A percentile compares a stretch with the other conserved stretches of the same genome.
Evolutionary conservation across 1,140 invertebrate species (phyloP).

Genomic region (Neodiprion pinetum): DNA sequence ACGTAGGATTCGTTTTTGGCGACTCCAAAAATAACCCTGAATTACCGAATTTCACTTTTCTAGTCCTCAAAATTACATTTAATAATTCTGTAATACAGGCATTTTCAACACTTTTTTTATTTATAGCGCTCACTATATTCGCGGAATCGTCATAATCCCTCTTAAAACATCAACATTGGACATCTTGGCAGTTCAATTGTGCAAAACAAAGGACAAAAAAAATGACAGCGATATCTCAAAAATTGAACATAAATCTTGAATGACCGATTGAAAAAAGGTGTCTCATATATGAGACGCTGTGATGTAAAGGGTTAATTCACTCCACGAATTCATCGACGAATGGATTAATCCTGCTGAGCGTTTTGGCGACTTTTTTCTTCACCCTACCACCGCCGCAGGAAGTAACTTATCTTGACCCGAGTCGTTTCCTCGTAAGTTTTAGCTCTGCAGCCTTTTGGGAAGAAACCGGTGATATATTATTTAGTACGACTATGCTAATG

Average conservation of each 20-base stretch:
- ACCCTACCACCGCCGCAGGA: constrained; percentile 33
- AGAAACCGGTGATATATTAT: constrained; percentile 43
- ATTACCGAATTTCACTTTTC: too few species aligned
- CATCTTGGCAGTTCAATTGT: not conserved
- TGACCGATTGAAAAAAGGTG: not conserved
- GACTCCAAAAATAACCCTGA: too few species aligned
- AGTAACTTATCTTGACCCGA: constrained; percentile 43
- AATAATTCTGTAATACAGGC: too few species aligned
- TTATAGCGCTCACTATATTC: too few species aligned
- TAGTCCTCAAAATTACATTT: too few species aligned
- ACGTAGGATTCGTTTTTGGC: too few species aligned
- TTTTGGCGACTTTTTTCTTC: constrained; percentile 14
- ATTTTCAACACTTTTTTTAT: not conserved
- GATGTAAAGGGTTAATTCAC: not conserved
- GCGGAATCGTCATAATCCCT: too few species aligned
- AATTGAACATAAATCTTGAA: constrained; percentile 1
- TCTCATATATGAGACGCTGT: not conserved
- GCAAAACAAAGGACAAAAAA: too few species aligned
- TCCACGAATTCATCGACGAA: not conserved
- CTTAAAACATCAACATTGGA: not conserved
- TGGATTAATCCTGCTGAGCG: not conserved
- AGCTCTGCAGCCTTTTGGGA: too few species aligned
- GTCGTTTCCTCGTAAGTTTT: constrained; percentile 27
- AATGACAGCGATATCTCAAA: not conserved
- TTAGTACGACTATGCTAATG: constrained; percentile 50